phyloP scores from a whole-genome alignment of 1,140 invertebrate species.

The Ceratina calcarata region DNA sequence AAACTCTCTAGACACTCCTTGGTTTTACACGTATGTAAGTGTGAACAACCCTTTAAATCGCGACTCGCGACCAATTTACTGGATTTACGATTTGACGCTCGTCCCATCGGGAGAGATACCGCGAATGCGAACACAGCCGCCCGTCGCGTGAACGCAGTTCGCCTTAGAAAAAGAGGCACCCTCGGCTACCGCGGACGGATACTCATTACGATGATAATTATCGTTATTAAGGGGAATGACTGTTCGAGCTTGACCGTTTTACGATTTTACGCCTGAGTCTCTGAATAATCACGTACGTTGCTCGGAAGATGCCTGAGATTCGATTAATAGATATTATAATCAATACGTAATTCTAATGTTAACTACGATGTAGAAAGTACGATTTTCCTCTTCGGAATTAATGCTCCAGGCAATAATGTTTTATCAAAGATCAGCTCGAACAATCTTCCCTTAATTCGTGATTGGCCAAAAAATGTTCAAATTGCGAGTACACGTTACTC shows the following conservation, averaged over 20 bases:
- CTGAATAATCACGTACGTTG: neutral
- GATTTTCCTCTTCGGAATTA: neutral
- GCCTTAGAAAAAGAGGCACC: neutral
- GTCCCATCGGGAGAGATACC: constrained; percentile 41
- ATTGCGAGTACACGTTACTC: no score
- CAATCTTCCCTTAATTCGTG: no score
- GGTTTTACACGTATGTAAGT: constrained; percentile 47
- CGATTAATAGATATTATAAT: no score
- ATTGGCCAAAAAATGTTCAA: no score
- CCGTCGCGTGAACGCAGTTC: neutral
- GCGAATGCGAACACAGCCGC: neutral
- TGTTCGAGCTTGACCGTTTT: neutral
- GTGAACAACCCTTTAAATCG: constrained; percentile 64
- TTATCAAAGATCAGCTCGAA: no score
- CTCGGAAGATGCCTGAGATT: neutral
- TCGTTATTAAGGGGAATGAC: constrained; percentile 15
- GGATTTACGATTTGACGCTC: constrained; percentile 76
- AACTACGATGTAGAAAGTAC: neutral
- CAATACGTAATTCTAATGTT: neutral
- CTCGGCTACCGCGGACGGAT: neutral
- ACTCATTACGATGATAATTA: constrained; percentile 16
- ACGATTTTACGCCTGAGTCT: neutral
- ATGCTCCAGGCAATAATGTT: no score
- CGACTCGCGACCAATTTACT: constrained; percentile 69
- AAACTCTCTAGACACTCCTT: constrained; percentile 54